Conservation (phyloP, 2,888 invertebrate genomes). For the Spodoptera littoralis region DNA sequence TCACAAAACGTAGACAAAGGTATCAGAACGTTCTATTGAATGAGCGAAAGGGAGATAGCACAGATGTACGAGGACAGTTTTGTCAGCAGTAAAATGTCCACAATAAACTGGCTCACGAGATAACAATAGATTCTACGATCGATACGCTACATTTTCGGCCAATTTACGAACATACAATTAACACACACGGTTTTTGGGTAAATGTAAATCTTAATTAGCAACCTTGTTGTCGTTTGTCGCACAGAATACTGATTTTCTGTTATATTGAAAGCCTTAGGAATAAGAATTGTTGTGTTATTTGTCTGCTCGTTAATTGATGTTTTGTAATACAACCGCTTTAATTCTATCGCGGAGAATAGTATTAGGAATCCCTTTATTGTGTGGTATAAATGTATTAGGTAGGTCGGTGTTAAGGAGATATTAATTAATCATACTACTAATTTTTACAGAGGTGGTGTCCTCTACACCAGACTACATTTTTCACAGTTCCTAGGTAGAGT, state of each 20-base stretch:
- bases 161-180: conserved; percentile 50
- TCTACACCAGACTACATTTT: too few relatives aligned
- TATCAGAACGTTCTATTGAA: conserved; percentile 81
- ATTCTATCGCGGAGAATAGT: too few relatives aligned
- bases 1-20: conserved; percentile 73
- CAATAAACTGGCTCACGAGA: conserved; percentile 71
- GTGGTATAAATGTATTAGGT: too few relatives aligned
- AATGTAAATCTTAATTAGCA: conserved; percentile 43
- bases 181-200: conserved; percentile 27
- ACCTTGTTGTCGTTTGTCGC: conserved; percentile 38
- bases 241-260: conserved; percentile 44
- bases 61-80: conserved; percentile 81
- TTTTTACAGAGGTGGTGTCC: too few relatives aligned
- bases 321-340: too few relatives aligned
- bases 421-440: too few relatives aligned
- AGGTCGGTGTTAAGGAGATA: too few relatives aligned
- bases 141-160: conserved; percentile 35
- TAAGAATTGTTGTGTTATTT: too few relatives aligned
- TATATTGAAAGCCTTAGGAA: conserved; percentile 18
- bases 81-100: conserved; percentile 73
- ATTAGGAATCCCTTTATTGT: too few relatives aligned
- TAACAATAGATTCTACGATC: conserved; percentile 49
- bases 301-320: too few relatives aligned
- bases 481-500: too few relatives aligned
- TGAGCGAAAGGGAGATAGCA: conserved; percentile 81